These are phyloP conservation scores for Therioaphis trifolii DNA, from an alignment of 2,888 invertebrate genomes.

Conservation along the genomic window DNA sequence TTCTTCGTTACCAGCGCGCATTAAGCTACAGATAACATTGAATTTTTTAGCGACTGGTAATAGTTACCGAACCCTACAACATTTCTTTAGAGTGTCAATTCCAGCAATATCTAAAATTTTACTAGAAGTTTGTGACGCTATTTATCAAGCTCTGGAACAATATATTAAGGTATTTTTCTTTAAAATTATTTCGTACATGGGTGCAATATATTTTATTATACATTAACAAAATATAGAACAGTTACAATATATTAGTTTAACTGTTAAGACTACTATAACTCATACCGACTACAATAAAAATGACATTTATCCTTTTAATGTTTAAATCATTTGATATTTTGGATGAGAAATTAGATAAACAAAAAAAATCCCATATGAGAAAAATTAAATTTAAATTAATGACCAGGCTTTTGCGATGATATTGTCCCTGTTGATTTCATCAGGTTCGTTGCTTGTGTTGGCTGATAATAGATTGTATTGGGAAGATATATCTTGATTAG, in stretches of 20 bases:
- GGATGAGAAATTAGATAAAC: slow-evolving; percentile 32
- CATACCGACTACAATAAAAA: slow-evolving; percentile 37
- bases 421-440: slow-evolving; percentile 21
- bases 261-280: slow-evolving; percentile 40
- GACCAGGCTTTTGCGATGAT: slow-evolving; percentile 38
- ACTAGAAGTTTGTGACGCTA: slow-evolving; percentile 57
- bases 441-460: slow-evolving; percentile 15
- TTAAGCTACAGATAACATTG: slow-evolving; percentile 54
- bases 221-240: slow-evolving; percentile 39
- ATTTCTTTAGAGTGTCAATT: slow-evolving; percentile 57
- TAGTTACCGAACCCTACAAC: slow-evolving; percentile 55
- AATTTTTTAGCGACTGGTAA: slow-evolving; percentile 57
- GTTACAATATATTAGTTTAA: slow-evolving; percentile 25
- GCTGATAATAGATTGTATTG: slow-evolving; percentile 23
- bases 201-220: slow-evolving; percentile 40
- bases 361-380: slow-evolving; percentile 34
- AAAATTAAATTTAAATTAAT: slow-evolving; percentile 38
- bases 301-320: slow-evolving; percentile 18
- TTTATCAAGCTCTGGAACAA: slow-evolving; percentile 47
- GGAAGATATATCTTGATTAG: slow-evolving; percentile 14
- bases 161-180: slow-evolving; percentile 53
- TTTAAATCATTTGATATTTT: slow-evolving; percentile 5
- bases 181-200: slow-evolving; percentile 27
- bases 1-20: slow-evolving; percentile 44
- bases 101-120: slow-evolving; percentile 54